Base-by-base conservation (phyloP, 2,888 invertebrate species). In the Drosophila phalerata region DNA sequence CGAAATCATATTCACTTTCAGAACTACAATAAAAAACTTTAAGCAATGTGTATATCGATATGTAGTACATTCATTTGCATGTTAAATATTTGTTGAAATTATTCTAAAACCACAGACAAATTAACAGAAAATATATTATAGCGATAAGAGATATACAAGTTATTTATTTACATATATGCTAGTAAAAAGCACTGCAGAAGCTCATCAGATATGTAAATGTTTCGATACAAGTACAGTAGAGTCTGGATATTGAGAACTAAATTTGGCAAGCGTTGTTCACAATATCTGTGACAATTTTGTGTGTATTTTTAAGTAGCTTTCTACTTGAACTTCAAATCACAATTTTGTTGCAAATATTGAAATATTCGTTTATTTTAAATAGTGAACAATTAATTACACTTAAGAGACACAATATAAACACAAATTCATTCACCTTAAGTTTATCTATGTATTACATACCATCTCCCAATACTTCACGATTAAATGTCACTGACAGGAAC, bases 381-480 rank as follows among this genome's bases (percentile, higher is more conserved):
- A 3, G 32, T 11, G 13, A 34, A 13, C 32, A 34, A 5, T 34
- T 34, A 5, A 5, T 13, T 3, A 10, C 11, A 5, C 13, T 37
- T 5, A 13, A 13, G 2, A n/a, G 1, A 13, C n/a, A n/a, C n/a
- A n/a, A n/a, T 5, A 13, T 34, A 11, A 4, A 34, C 8, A 13
- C 19, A 0, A 6, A 6, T 1, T 13, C 11, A 0, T 45, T 25
- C 11, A 45, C 25, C 28, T 47, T 19, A 30, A 19, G 2, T n/a
- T 13, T 17, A 28, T 13, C 3, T 13, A 17, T 9, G 4, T 37
- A 15, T 25, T 17, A 43, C 57, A 37, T 57, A 57, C 57, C 57
- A 28, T 57, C 57, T 28, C 15, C 57, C 9, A 47, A 15, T 5
- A 56, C 55, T 22, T 30, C 30, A 2, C 32, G 42, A 43, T 22